phyloP scores from a whole-genome alignment of 2,888 invertebrate species.

The Platycnemis pennipes region DNA sequence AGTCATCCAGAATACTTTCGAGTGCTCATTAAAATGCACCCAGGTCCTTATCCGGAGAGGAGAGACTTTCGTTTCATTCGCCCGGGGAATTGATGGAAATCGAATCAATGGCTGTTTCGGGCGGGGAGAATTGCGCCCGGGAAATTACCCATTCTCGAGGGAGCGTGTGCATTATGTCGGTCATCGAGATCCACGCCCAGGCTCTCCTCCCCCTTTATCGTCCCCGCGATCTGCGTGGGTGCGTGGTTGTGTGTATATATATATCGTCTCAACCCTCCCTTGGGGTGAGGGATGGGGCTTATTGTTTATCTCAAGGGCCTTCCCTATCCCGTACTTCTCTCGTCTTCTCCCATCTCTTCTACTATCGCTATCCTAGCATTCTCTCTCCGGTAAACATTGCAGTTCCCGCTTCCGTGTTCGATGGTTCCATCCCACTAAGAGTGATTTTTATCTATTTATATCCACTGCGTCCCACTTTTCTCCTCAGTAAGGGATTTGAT shows the following conservation, averaged over 20 bases:
- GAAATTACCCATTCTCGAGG: background rate
- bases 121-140: background rate
- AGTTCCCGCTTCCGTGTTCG: background rate
- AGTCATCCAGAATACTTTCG: background rate
- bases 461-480: background rate
- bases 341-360: background rate
- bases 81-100: background rate
- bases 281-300: background rate
- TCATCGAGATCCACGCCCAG: background rate
- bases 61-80: background rate
- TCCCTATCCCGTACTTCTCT: background rate
- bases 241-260: background rate
- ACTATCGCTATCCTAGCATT: background rate
- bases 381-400: background rate
- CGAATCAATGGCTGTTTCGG: background rate
- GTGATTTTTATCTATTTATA: background rate
- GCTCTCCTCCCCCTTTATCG: no score
- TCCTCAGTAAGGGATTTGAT: background rate
- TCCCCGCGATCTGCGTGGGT: background rate
- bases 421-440: background rate
- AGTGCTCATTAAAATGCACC: constrained; percentile 4
- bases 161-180: background rate
- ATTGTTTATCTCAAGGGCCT: background rate
- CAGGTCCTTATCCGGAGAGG: background rate
- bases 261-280: background rate